phyloP scores from a whole-genome alignment of 2,888 invertebrate genomes.

The Cheilosia scutellata region DNA sequence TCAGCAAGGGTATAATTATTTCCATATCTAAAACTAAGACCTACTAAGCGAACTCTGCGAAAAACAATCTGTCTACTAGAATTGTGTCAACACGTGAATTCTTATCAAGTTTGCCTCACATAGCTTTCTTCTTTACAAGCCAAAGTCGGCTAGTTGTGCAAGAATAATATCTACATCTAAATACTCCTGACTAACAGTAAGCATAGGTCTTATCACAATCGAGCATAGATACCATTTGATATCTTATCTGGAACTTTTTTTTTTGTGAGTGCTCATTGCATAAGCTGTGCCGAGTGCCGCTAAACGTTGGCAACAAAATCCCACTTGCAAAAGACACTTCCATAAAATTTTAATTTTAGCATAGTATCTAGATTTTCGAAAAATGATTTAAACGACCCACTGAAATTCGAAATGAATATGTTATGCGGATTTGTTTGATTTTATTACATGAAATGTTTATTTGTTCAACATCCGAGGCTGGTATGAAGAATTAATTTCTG shows the following conservation, averaged over 20 bases:
- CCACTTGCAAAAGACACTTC: background rate
- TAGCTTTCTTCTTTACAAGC: background rate
- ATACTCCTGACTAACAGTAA: conserved; percentile 4
- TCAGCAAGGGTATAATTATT: no score
- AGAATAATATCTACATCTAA: conserved; percentile 9
- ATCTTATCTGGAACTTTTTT: conserved; percentile 29
- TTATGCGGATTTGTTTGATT: conserved; percentile 49
- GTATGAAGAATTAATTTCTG: conserved; percentile 7
- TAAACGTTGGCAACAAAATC: background rate
- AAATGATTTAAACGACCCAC: conserved; percentile 6
- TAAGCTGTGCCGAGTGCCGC: conserved; percentile 7
- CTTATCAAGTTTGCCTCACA: background rate
- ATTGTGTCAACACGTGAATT: conserved; percentile 22
- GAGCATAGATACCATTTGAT: conserved; percentile 35
- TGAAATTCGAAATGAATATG: conserved; percentile 18
- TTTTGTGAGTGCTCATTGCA: conserved; percentile 12
- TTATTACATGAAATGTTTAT: conserved; percentile 50
- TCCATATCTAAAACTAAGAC: no score
- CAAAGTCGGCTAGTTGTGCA: conserved; percentile 16
- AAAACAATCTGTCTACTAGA: background rate
- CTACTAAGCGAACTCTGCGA: background rate
- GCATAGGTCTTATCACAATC: conserved; percentile 4
- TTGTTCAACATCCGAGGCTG: conserved; percentile 38
- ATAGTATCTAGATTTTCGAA: background rate
- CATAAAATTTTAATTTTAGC: background rate